phyloP scores from a whole-genome alignment of 2,113 vertebrate species.

The Smithornis capensis region DNA sequence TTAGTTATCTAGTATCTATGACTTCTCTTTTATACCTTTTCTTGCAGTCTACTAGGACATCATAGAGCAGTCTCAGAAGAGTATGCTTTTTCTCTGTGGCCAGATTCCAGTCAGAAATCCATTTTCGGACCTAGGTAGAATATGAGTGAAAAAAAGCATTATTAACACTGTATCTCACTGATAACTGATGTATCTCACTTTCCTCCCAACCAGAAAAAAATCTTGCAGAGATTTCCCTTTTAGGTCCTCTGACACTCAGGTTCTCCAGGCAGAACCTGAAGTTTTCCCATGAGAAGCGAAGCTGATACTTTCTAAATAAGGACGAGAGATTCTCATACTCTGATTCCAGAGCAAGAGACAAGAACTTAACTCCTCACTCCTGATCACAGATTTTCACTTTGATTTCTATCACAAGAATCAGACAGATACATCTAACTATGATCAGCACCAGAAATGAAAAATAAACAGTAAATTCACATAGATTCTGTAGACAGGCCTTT shows the following conservation, averaged over 20 bases:
- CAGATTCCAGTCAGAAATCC: conserved; percentile 97
- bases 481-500: background rate
- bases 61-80: conserved; percentile 92
- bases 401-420: background rate
- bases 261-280: background rate
- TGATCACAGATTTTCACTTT: background rate
- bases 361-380: background rate
- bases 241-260: background rate
- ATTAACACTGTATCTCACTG: background rate
- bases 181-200: background rate
- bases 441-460: background rate
- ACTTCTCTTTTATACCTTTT: conserved; percentile 83
- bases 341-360: background rate
- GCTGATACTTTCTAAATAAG: background rate
- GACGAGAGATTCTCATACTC: background rate
- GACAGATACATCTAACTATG: background rate
- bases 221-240: background rate
- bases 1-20: background rate
- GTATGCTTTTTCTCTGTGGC: conserved; percentile 94
- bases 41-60: conserved; percentile 95
- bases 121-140: conserved; percentile 88
- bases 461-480: background rate
- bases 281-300: background rate
- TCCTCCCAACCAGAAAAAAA: background rate
- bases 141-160: background rate